phyloP scores from a whole-genome alignment of 2,888 invertebrate species.

The Schizotus pectinicornis region DNA sequence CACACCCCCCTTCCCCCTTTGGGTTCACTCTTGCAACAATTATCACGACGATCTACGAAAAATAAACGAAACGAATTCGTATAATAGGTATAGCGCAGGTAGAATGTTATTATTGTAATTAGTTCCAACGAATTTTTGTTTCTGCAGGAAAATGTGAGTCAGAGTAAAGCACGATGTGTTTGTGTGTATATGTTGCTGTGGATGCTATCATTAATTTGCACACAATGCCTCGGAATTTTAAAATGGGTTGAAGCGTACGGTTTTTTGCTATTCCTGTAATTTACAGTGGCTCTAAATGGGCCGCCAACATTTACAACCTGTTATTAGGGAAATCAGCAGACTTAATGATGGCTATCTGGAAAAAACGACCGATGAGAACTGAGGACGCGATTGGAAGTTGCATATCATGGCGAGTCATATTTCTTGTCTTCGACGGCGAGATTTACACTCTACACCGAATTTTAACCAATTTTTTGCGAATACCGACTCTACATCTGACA shows the following conservation, averaged over 20 bases:
- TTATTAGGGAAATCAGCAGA: slow-evolving; percentile 8
- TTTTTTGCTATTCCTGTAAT: slow-evolving; percentile 11
- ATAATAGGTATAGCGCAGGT: no score
- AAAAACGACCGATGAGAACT: background rate
- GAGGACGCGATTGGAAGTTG: slow-evolving; percentile 2
- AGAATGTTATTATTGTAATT: background rate
- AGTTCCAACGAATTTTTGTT: slow-evolving; percentile 6
- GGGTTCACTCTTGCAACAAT: no score
- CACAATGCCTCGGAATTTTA: slow-evolving; percentile 16
- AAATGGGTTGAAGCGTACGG: slow-evolving; percentile 1
- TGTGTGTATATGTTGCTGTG: slow-evolving; percentile 1
- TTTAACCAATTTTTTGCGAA: no score
- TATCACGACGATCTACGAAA: no score
- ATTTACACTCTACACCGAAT: no score
- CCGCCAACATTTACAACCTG: slow-evolving; percentile 11
- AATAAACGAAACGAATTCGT: no score
- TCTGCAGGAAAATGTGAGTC: slow-evolving; percentile 13
- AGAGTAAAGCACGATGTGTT: slow-evolving; percentile 3
- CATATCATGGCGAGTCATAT: background rate
- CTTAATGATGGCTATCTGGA: background rate
- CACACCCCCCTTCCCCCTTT: no score
- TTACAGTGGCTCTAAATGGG: slow-evolving; percentile 5
- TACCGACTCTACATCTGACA: no score
- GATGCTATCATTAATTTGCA: slow-evolving; percentile 16
- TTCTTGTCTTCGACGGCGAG: no score